A percentile compares a stretch with the other conserved stretches of the same genome.
Conservation (phyloP, 2,888 invertebrate genomes). For the Drosophila neutralis region DNA sequence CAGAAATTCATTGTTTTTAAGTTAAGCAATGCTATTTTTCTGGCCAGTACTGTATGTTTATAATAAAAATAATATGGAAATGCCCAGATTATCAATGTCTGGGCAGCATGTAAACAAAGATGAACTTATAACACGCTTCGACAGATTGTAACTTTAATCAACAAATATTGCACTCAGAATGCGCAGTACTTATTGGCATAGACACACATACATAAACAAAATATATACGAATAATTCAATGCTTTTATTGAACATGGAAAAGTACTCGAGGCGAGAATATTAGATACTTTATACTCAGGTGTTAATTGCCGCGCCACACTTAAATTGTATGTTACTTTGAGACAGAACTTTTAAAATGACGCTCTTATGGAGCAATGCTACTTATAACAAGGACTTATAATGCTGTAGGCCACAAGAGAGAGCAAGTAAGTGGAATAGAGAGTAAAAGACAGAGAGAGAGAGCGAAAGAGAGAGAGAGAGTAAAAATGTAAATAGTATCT, state of each 20-base stretch:
- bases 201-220: not conserved
- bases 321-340: not conserved
- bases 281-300: not conserved
- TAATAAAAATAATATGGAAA: slow-evolving; percentile 24
- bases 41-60: not conserved
- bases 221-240: not conserved
- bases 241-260: not conserved
- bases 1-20: not conserved
- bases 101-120: slow-evolving; percentile 16
- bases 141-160: slow-evolving; percentile 1
- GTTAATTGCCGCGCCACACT: not conserved
- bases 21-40: not conserved
- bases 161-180: slow-evolving; percentile 8
- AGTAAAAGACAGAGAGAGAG: not conserved
- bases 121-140: slow-evolving; percentile 22
- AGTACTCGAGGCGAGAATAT: not conserved
- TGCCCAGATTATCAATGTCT: slow-evolving; percentile 31
- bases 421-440: not conserved
- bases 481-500: not conserved
- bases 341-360: not conserved
- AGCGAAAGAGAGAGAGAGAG: not conserved
- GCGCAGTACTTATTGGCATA: slow-evolving; percentile 9
- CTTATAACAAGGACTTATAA: not conserved
- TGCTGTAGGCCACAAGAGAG: no score
- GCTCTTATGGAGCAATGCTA: not conserved